phyloP scores from a whole-genome alignment of 1,140 invertebrate genomes.

The Oncopeltus fasciatus region DNA sequence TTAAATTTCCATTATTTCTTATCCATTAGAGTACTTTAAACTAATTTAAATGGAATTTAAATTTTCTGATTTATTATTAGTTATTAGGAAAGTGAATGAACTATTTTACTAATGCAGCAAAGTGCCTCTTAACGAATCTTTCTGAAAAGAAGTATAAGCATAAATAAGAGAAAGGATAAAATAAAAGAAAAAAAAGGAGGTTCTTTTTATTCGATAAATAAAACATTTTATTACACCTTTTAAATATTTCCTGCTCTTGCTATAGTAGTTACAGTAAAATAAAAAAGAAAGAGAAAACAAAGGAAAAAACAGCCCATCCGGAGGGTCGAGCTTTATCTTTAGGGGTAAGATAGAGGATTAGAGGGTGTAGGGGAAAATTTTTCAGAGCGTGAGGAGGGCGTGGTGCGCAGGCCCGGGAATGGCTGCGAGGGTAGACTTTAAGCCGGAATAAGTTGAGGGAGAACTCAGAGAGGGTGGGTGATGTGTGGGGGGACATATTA shows the following conservation, averaged over 20 bases:
- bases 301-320: not conserved
- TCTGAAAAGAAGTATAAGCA: too few species aligned
- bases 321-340: not conserved
- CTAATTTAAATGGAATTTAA: too few species aligned
- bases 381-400: not conserved
- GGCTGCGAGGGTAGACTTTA: too few species aligned
- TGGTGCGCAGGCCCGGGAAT: not conserved
- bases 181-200: too few species aligned
- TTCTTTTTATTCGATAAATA: not conserved
- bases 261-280: not conserved
- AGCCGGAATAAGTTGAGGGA: not conserved
- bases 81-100: too few species aligned
- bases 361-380: not conserved
- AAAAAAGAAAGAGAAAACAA: not conserved
- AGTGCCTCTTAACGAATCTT: too few species aligned
- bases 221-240: not conserved
- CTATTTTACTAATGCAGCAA: too few species aligned
- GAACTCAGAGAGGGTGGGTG: not conserved
- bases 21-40: too few species aligned
- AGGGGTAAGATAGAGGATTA: slow-evolving; percentile 1
- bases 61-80: too few species aligned
- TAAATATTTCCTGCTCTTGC: not conserved
- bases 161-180: too few species aligned
- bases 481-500: not conserved
- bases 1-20: too few species aligned